Evolutionary conservation across 2,888 invertebrate species (phyloP).

Genomic region (Synanthedon tipuliformis): DNA sequence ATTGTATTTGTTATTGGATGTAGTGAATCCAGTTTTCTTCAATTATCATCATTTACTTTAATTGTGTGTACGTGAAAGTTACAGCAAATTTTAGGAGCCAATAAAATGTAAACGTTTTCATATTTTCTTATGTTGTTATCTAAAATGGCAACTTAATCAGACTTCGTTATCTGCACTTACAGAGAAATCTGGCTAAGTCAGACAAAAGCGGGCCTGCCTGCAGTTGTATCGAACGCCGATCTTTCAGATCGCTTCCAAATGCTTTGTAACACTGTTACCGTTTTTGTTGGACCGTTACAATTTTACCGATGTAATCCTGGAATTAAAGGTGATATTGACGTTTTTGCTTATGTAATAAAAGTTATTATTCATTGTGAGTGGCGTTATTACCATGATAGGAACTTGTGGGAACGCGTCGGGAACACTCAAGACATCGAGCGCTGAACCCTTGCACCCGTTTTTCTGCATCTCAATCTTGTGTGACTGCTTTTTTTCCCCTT

Average conservation of each 20-base stretch:
- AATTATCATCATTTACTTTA: neutral
- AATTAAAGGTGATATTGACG: slow-evolving; percentile 7
- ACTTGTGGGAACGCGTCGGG: slow-evolving; percentile 40
- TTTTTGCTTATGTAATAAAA: slow-evolving; percentile 18
- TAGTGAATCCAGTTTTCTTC: neutral
- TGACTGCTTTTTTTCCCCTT: slow-evolving; percentile 29
- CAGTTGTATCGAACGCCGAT: slow-evolving; percentile 3
- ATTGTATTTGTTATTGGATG: slow-evolving; percentile 8
- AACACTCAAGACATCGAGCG: slow-evolving; percentile 29
- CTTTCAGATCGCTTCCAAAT: neutral
- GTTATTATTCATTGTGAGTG: slow-evolving; percentile 40
- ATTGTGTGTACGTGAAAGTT: neutral
- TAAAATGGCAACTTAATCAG: slow-evolving; percentile 4
- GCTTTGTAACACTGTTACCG: slow-evolving; percentile 1
- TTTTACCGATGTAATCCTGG: slow-evolving; percentile 4
- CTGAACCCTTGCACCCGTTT: slow-evolving; percentile 52
- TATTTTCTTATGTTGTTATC: slow-evolving; percentile 2
- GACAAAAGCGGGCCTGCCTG: slow-evolving; percentile 3
- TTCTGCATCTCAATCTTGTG: slow-evolving; percentile 33
- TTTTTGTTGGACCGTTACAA: slow-evolving; percentile 4
- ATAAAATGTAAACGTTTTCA: slow-evolving; percentile 4
- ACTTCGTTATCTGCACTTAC: slow-evolving; percentile 8
- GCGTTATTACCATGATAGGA: slow-evolving; percentile 35
- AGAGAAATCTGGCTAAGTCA: slow-evolving; percentile 1
- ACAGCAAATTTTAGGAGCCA: slow-evolving; percentile 1